Evolutionary conservation across 2,888 invertebrate genomes (phyloP).

Genomic region (Meteorus cinctellus): DNA sequence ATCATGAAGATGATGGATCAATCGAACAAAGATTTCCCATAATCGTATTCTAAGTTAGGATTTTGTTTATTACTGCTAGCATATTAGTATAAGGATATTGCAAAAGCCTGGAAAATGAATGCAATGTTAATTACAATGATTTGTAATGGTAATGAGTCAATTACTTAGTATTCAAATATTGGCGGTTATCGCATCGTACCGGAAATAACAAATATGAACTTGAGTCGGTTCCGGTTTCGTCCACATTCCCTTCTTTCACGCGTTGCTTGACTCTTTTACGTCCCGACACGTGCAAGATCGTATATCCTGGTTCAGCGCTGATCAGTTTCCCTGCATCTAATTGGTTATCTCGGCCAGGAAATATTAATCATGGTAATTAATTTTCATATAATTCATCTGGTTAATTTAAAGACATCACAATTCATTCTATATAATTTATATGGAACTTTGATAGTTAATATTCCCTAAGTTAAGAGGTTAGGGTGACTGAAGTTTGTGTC

Average conservation of each 20-base stretch:
- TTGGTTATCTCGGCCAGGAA: slow-evolving; percentile 91
- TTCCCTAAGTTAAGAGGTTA: slow-evolving; percentile 45
- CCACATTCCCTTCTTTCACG: not conserved
- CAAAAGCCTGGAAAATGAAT: not conserved
- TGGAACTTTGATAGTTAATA: slow-evolving; percentile 31
- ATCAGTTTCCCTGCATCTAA: slow-evolving; percentile 79
- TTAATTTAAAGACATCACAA: not conserved
- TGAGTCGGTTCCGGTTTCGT: not conserved
- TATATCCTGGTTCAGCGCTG: slow-evolving; percentile 90
- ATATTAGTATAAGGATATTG: not conserved
- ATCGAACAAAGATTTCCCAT: not conserved
- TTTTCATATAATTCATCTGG: slow-evolving; percentile 4
- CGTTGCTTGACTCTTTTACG: slow-evolving; percentile 43
- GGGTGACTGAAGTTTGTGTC: not conserved
- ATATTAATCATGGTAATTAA: slow-evolving; percentile 77
- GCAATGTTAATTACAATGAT: not conserved
- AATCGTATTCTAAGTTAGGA: not conserved
- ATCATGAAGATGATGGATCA: not conserved
- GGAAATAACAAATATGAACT: not conserved
- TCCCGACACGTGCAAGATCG: slow-evolving; percentile 61
- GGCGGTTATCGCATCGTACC: not conserved
- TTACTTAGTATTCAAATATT: not conserved
- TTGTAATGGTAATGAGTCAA: not conserved
- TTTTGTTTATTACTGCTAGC: not conserved
- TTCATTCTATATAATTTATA: slow-evolving; percentile 52